Percentiles rank a stretch among this genome's conserved stretches.
These are phyloP conservation scores for Hyles vespertilio DNA, from an alignment of 1,140 invertebrate genomes.

Conservation along the genomic window DNA sequence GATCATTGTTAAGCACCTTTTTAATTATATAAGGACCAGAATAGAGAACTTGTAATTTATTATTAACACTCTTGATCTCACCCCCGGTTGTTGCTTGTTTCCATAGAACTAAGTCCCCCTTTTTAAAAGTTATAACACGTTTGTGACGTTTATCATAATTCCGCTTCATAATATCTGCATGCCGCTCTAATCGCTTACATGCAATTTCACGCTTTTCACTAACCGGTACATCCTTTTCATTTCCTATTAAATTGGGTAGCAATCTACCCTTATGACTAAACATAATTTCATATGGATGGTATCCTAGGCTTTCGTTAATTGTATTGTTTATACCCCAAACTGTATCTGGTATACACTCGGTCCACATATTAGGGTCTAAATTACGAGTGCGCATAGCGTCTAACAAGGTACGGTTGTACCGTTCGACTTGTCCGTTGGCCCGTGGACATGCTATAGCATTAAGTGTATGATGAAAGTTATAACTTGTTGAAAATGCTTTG, in stretches of 20 bases:
- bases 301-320: slow-evolving; percentile 21
- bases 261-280: slow-evolving; percentile 23
- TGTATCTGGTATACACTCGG: slow-evolving; percentile 19
- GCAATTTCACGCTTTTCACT: slow-evolving; percentile 15
- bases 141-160: slow-evolving; percentile 30
- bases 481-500: slow-evolving; percentile 27
- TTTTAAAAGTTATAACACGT: slow-evolving; percentile 16
- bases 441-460: slow-evolving; percentile 41
- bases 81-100: slow-evolving; percentile 24
- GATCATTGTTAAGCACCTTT: slow-evolving; percentile 22
- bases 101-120: slow-evolving; percentile 35
- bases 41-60: slow-evolving; percentile 33
- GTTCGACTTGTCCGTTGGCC: slow-evolving; percentile 31
- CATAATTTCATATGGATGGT: slow-evolving; percentile 32
- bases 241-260: slow-evolving; percentile 8
- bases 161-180: slow-evolving; percentile 24
- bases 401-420: slow-evolving; percentile 18
- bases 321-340: slow-evolving; percentile 38
- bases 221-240: background rate
- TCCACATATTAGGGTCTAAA: too few relatives aligned
- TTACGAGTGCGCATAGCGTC: too few relatives aligned
- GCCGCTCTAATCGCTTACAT: slow-evolving; percentile 8
- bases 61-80: slow-evolving; percentile 17
- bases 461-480: slow-evolving; percentile 30
- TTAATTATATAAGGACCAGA: slow-evolving; percentile 31